phyloP scores from a whole-genome alignment of 2,113 vertebrate species.

The Melospiza georgiana region DNA sequence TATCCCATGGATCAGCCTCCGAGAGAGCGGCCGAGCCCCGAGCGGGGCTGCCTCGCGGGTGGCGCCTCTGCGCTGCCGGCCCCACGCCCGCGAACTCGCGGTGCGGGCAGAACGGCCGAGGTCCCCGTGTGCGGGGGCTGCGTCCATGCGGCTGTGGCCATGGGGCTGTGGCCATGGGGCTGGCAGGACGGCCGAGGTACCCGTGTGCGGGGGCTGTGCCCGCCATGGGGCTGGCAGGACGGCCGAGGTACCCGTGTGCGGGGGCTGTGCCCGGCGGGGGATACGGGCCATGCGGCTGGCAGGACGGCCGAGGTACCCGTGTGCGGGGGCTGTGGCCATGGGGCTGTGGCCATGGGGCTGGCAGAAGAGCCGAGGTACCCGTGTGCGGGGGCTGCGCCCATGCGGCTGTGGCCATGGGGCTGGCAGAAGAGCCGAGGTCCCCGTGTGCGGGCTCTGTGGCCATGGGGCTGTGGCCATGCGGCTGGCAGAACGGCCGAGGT shows the following conservation, averaged over 20 bases:
- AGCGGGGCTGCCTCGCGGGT: background rate
- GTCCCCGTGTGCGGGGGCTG: background rate
- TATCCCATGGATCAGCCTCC: background rate
- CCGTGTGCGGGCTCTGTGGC: fast-evolving
- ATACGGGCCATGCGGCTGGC: too few species aligned
- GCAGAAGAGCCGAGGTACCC: too few species aligned
- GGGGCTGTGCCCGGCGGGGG: background rate
- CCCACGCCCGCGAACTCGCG: background rate
- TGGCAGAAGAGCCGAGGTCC: background rate
- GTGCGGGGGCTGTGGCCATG: background rate
- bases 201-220: background rate
- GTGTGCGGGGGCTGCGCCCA: too few species aligned
- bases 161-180: background rate
- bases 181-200: too few species aligned
- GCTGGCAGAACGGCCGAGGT: background rate
- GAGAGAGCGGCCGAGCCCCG: background rate
- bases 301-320: fast-evolving
- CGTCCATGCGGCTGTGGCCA: too few species aligned
- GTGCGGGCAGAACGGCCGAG: fast-evolving
- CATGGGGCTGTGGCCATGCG: background rate
- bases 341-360: background rate
- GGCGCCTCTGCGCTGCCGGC: fast-evolving
- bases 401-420: too few species aligned
- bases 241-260: fast-evolving
- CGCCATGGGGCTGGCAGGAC: fast-evolving